Conservation (phyloP, 1,140 invertebrate genomes). For the Macrobrachium nipponense region DNA sequence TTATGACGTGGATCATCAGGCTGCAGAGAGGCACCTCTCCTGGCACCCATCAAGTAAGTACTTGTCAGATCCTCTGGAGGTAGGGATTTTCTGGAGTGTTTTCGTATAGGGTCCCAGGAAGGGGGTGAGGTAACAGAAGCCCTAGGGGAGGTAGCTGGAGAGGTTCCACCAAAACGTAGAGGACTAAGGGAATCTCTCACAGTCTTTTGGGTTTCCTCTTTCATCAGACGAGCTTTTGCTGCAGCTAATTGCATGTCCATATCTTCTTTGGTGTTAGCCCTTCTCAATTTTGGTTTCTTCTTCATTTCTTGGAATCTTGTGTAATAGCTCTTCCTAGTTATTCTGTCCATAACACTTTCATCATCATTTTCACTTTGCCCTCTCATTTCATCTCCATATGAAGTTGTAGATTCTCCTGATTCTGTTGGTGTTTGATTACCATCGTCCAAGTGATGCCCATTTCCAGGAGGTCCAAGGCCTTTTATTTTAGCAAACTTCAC, state of each 20-base stretch:
- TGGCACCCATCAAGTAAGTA: slow-evolving; percentile 6
- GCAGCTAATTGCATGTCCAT: slow-evolving; percentile 63
- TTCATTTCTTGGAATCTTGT: slow-evolving; percentile 79
- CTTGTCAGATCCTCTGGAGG: slow-evolving; percentile 45
- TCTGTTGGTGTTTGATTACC: slow-evolving; percentile 63
- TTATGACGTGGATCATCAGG: slow-evolving; percentile 32
- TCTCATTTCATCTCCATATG: slow-evolving; percentile 17
- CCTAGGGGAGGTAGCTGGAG: slow-evolving; percentile 44
- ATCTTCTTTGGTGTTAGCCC: slow-evolving; percentile 51
- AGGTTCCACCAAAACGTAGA: slow-evolving; percentile 2
- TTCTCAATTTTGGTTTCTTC: slow-evolving; percentile 47
- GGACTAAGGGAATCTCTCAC: slow-evolving; percentile 46
- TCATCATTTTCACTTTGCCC: slow-evolving; percentile 67
- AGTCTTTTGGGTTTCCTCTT: slow-evolving; percentile 50
- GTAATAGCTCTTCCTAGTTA: slow-evolving; percentile 88
- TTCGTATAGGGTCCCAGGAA: slow-evolving; percentile 37
- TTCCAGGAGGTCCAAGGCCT: slow-evolving; percentile 51
- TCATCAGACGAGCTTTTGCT: slow-evolving; percentile 61
- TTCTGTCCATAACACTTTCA: slow-evolving; percentile 86
- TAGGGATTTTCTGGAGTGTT: slow-evolving; percentile 43
- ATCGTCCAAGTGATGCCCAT: slow-evolving; percentile 65
- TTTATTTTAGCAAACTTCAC: slow-evolving; percentile 44
- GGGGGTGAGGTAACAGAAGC: slow-evolving; percentile 37
- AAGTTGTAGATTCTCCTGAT: slow-evolving; percentile 16
- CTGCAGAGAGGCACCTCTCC: slow-evolving; percentile 36